Conservation (phyloP, 2,888 invertebrate species). For the Leptopilina syphax region DNA sequence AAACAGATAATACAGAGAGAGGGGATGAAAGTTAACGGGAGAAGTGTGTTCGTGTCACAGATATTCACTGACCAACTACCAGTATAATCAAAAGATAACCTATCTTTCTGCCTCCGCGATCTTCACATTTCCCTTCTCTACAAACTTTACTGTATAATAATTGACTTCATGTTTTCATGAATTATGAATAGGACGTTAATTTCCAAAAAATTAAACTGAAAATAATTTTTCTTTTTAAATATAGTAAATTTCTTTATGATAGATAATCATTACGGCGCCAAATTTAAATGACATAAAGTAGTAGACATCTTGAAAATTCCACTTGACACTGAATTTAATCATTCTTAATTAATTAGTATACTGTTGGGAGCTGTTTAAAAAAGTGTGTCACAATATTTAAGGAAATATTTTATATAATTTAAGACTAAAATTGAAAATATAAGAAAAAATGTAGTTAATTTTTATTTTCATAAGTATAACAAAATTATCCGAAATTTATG, state of each 20-base stretch:
- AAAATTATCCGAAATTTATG: not conserved
- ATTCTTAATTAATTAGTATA: too few relatives aligned
- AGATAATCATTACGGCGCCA: conserved; percentile 15
- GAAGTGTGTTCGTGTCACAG: conserved; percentile 10
- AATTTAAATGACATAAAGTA: not conserved
- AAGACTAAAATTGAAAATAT: too few relatives aligned
- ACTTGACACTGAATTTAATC: too few relatives aligned
- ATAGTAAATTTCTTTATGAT: not conserved
- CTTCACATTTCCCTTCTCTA: not conserved
- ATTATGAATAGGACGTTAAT: not conserved
- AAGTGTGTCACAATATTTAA: not conserved
- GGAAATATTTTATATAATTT: too few relatives aligned
- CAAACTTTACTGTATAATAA: too few relatives aligned
- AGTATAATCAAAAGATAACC: conserved; percentile 25
- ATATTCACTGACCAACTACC: conserved; percentile 13
- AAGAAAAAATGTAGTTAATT: too few relatives aligned
- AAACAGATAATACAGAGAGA: not conserved
- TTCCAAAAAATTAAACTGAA: not conserved
- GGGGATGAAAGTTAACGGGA: conserved; percentile 19
- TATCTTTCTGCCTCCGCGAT: not conserved
- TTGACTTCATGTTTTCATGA: too few relatives aligned
- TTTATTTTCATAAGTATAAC: too few relatives aligned
- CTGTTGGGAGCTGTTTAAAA: not conserved
- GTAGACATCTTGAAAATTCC: not conserved
- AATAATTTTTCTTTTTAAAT: too few relatives aligned